Evolutionary conservation across 2,797 vertebrate genomes (phyloP).

Genomic region (Apodemus agrarius): DNA sequence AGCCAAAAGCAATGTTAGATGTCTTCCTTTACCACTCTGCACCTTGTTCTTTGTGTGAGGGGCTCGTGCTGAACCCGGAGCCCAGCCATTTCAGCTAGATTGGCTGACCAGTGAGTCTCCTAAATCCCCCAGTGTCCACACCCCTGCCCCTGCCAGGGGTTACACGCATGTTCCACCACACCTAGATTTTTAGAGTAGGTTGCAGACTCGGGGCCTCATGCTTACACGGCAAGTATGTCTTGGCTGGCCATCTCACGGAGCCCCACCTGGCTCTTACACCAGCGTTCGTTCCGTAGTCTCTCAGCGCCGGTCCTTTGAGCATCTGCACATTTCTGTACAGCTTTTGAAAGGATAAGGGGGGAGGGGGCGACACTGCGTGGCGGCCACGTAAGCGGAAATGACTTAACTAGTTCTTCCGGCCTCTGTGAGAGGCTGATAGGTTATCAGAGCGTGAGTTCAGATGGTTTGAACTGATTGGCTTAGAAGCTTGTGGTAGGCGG

Average conservation of each 20-base stretch:
- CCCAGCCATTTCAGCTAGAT: no score
- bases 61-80: background rate
- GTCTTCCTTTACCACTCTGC: background rate
- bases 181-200: background rate
- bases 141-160: background rate
- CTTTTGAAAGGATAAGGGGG: no score
- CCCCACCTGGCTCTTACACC: background rate
- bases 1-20: background rate
- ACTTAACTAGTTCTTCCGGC: no score
- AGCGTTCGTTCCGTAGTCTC: background rate
- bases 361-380: no score
- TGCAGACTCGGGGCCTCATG: background rate
- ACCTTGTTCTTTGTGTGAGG: background rate
- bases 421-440: no score
- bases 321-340: background rate
- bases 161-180: background rate
- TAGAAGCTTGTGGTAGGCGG: no score
- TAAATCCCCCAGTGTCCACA: background rate
- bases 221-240: background rate
- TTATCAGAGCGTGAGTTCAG: no score
- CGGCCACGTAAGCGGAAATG: no score
- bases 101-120: background rate
- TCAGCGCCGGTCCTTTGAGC: background rate
- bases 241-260: background rate
- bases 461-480: no score